Evolutionary conservation across 2,797 vertebrate species (phyloP).

Genomic region (Myripristis murdjan): DNA sequence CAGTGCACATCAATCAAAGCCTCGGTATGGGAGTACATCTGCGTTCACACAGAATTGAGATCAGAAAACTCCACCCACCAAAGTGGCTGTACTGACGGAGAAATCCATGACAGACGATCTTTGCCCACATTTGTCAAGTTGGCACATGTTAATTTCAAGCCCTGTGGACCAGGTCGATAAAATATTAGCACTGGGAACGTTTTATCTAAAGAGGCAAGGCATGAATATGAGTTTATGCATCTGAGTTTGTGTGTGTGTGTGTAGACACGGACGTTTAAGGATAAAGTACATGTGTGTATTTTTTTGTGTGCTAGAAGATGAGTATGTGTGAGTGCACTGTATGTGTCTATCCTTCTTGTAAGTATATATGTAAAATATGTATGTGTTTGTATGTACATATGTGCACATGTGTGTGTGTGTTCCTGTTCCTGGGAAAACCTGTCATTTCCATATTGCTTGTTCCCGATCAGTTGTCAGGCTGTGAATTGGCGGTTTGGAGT

Average conservation of each 20-base stretch:
- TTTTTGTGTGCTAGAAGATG: not conserved
- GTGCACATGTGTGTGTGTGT: conserved; percentile 1
- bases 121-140: conserved; percentile 11
- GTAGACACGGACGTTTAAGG: no score
- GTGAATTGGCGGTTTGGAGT: conserved; percentile 76
- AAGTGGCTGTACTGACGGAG: conserved; percentile 23
- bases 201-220: conserved; percentile 38
- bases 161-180: conserved; percentile 29
- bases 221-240: conserved; percentile 22
- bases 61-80: conserved; percentile 28
- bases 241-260: conserved; percentile 1
- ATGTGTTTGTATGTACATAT: not conserved
- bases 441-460: conserved; percentile 60
- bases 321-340: no score
- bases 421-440: conserved; percentile 41
- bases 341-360: no score
- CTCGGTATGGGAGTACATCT: conserved; percentile 7
- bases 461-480: conserved; percentile 73
- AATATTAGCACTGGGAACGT: conserved; percentile 12
- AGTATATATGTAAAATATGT: not conserved
- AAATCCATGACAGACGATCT: conserved; percentile 9
- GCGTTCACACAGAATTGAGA: conserved; percentile 3
- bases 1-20: conserved; percentile 36
- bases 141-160: conserved; percentile 45
- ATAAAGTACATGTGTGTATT: not conserved